A percentile compares a stretch with the other conserved stretches of the same genome.
phyloP scores from a whole-genome alignment of 2,113 vertebrate genomes.

The Esox niger region DNA sequence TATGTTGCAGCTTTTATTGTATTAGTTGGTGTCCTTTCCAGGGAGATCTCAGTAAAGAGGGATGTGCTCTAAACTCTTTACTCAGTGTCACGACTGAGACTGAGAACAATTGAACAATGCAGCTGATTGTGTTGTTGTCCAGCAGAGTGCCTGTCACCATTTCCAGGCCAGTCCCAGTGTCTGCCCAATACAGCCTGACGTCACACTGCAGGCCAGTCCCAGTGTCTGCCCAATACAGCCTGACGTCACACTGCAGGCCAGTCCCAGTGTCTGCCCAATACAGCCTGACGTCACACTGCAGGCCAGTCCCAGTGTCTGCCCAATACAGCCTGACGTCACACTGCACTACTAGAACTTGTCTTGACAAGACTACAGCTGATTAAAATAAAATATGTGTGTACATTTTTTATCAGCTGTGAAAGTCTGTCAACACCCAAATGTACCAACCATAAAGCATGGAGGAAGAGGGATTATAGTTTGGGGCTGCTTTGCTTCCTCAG shows the following conservation, averaged over 20 bases:
- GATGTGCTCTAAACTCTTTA: too few relatives aligned
- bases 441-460: too few relatives aligned
- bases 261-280: conserved; percentile 64
- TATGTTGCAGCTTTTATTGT: not conserved
- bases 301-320: conserved; percentile 63
- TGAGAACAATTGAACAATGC: conserved; percentile 50
- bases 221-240: conserved; percentile 59
- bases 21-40: too few relatives aligned
- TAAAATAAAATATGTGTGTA: too few relatives aligned
- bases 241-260: conserved; percentile 42
- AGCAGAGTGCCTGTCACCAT: conserved; percentile 32
- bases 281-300: conserved; percentile 33
- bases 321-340: conserved; percentile 45
- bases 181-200: conserved; percentile 56
- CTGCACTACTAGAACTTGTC: too few relatives aligned
- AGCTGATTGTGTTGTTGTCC: conserved; percentile 44
- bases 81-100: conserved; percentile 9
- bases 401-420: too few relatives aligned
- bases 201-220: conserved; percentile 51
- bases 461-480: too few relatives aligned
- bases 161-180: conserved; percentile 53
- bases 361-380: too few relatives aligned
- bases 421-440: too few relatives aligned
- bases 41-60: too few relatives aligned
- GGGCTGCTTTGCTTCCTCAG: too few relatives aligned